Base-by-base conservation (phyloP, 2,113 vertebrate species). In the Chlamydotis undulata region DNA sequence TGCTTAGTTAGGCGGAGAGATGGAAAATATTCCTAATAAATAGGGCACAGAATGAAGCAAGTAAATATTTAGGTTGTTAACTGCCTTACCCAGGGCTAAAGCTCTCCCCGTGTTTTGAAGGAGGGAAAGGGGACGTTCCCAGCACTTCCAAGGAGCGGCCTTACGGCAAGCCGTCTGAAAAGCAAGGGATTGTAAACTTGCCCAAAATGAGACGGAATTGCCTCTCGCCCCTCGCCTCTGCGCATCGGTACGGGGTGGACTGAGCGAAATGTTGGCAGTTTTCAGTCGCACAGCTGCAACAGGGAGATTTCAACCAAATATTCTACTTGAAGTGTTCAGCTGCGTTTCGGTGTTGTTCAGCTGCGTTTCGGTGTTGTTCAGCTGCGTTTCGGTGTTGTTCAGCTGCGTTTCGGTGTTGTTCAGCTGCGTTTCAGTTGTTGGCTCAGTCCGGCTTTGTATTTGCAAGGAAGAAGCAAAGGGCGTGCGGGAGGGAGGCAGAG, bases 41-140 rank as follows among this genome's bases (percentile, higher is more conserved):
- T 39, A 90, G 81, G 89, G 73, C 16, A 24, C 53, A 50, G 56
- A 75, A 55, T 0, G 52, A 67, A 95, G 63, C 86, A 94, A 95
- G 94, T 96, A 89, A 87, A 90, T 89, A 89, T 95, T 93, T 88
- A 50, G 70, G 87, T 50, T 59, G 77, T 89, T 93, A 87, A 43
- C 6, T 86, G 94, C 71, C 49, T 83, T 50, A 50, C 8, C 2
- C 18, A n/a, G 60, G 60, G 85, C 43, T 61, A 2, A 14, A 39
- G 43, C 56, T 84, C 69, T 63, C 59, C 19, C 53, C 33, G 12
- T 57, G 2, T 17, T 75, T 31, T 49, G 70, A 24, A 57, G 56
- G 43, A 65, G 60, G 67, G 75, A 89, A 89, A 87, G 67, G 83
- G 90, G 88, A 29, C 6, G 1, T 49, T 79, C 63, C 56, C 79